Conservation (phyloP, 2,888 invertebrate species). For the Neria commutata region DNA sequence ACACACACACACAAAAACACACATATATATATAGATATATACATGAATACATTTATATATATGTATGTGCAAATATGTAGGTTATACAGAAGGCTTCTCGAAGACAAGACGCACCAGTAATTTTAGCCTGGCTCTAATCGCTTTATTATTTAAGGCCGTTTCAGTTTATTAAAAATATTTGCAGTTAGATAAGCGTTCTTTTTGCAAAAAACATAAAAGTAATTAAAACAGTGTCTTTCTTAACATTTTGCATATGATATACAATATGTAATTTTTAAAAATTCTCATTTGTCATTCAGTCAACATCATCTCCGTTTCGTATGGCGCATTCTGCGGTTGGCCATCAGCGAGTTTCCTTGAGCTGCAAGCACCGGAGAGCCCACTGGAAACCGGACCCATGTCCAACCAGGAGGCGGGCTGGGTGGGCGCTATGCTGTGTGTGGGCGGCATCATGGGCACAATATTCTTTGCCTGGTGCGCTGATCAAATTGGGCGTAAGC, state of each 20-base stretch:
- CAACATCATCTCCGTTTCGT: constrained; percentile 51
- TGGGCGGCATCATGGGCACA: constrained; percentile 55
- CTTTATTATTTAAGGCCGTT: too few species aligned
- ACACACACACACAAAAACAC: too few species aligned
- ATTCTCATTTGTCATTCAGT: constrained; percentile 31
- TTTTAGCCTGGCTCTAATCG: too few species aligned
- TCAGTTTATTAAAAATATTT: too few species aligned
- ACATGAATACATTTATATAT: too few species aligned
- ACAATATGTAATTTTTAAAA: background rate
- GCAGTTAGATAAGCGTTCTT: too few species aligned
- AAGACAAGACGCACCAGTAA: too few species aligned
- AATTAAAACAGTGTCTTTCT: background rate
- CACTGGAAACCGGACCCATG: constrained; percentile 51
- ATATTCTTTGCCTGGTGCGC: constrained; percentile 54
- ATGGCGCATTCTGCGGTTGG: constrained; percentile 58
- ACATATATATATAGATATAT: too few species aligned
- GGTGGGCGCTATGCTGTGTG: constrained; percentile 55
- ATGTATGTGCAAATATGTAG: too few species aligned
- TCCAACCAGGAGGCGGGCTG: constrained; percentile 52
- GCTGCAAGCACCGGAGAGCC: constrained; percentile 46
- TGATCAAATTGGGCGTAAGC: constrained; percentile 52
- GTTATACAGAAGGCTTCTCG: too few species aligned
- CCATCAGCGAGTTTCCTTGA: constrained; percentile 54
- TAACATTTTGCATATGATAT: background rate
- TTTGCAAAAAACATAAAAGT: too few species aligned